Base-by-base conservation (phyloP, 1,140 invertebrate genomes). In the Myzus persicae region DNA sequence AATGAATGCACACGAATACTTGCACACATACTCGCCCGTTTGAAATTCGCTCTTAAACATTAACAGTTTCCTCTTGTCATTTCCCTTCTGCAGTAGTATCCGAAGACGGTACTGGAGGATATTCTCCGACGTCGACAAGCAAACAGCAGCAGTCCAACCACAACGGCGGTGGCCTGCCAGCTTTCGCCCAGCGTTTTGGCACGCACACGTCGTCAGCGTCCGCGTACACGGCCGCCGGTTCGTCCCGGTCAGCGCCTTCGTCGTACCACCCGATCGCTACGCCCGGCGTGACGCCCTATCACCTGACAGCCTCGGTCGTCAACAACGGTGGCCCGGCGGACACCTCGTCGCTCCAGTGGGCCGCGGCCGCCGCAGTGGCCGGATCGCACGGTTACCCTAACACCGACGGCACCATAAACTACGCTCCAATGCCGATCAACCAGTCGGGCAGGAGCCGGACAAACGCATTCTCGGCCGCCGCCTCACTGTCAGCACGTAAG, bases 291-390 rank as follows among this genome's bases (percentile, higher is more conserved):
- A 31, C 40, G 2, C 91, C 89, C 0, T 59, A 90, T 67, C 81
- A 93, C n/a, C n/a, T 93, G 48, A 54, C 91, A 1, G 8, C 90
- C 20, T 4, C 91, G 31, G 40, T 42, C n/a, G 40, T 81, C 67
- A 97, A 97, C 94, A 96, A 98, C 40, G 95, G 96, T 85, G 93
- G 51, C 24, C 42, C 89, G 20, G 42, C 44, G 0, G 85, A 89
- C 40, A n/a, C 26, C 6, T 42, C 93, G 2, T 40, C 81, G n/a
- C 81, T 89, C 18, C 81, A 76, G 89, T 90, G 88, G 89, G 89
- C 85, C 42, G 9, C 89, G 38, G 26, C 51, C 38, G 89, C 48
- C 7, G 46, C 59, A 6, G 48, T 51, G 48, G 48, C 48, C 48
- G 48, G 48, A 3, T 81, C 51, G 31, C 36, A 76, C 11, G n/a